phyloP scores from a whole-genome alignment of 2,888 invertebrate species.

The Eilema caniola region DNA sequence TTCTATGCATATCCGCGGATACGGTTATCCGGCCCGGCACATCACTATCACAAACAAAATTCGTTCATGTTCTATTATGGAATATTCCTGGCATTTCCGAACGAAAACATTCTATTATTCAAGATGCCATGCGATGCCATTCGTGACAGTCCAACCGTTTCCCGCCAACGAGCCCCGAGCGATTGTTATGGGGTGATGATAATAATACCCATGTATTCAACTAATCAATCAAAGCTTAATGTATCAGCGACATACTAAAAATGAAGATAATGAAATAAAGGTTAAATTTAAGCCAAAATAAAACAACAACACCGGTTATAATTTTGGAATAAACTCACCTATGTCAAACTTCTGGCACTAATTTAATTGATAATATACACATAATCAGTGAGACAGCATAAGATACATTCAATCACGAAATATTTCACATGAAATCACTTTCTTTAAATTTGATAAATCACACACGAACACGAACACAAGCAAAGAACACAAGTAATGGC shows the following conservation, averaged over 20 bases:
- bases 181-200: background rate
- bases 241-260: background rate
- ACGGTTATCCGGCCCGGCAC: background rate
- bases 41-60: background rate
- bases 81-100: conserved; percentile 19
- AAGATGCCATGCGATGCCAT: conserved; percentile 18
- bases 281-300: background rate
- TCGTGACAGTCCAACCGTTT: conserved; percentile 30
- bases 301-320: conserved; percentile 14
- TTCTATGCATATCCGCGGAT: background rate
- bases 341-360: conserved; percentile 51
- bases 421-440: conserved; percentile 14
- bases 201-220: background rate
- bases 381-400: conserved; percentile 33
- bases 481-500: conserved; percentile 48
- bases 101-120: conserved; percentile 21
- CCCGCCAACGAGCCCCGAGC: conserved; percentile 36
- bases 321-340: conserved; percentile 47
- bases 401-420: conserved; percentile 10
- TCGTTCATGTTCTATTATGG: background rate
- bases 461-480: conserved; percentile 35
- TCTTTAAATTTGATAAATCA: conserved; percentile 11
- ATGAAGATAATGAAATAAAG: background rate
- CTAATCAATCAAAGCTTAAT: too few relatives aligned
- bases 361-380: conserved; percentile 24